A percentile compares a stretch with the other conserved stretches of the same genome.
These are phyloP conservation scores for Osmerus eperlanus DNA, from an alignment of 2,113 vertebrate species.

Conservation along the genomic window DNA sequence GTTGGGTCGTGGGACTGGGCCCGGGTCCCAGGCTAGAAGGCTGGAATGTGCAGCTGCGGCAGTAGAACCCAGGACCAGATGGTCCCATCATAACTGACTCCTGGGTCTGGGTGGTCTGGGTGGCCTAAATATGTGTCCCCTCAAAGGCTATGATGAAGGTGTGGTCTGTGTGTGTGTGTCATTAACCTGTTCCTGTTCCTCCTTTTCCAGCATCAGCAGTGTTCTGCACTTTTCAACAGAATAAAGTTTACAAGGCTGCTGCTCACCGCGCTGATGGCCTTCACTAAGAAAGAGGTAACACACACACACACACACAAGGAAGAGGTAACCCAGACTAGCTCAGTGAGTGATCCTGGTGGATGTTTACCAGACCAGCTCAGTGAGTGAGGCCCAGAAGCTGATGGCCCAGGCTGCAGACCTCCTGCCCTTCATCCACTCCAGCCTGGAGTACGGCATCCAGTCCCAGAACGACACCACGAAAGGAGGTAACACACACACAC, in stretches of 20 bases:
- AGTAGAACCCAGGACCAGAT: not conserved
- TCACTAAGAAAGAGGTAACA: conserved; percentile 86
- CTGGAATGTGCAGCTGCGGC: conserved; percentile 31
- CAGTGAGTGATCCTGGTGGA: not conserved
- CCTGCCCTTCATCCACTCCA: conserved; percentile 89
- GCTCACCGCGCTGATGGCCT: conserved; percentile 88
- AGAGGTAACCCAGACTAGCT: too few relatives aligned
- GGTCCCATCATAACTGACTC: conserved; percentile 20
- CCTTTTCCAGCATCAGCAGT: conserved; percentile 83
- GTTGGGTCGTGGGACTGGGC: not conserved
- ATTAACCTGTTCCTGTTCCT: conserved; percentile 10
- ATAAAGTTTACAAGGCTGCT: conserved; percentile 90
- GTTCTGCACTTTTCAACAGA: conserved; percentile 89
- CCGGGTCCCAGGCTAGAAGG: not conserved
- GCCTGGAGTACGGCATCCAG: conserved; percentile 91
- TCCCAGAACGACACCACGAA: conserved; percentile 98
- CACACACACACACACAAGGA: not conserved
- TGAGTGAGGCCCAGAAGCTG: conserved; percentile 94
- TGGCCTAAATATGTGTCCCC: conserved; percentile 4
- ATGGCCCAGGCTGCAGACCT: conserved; percentile 92
- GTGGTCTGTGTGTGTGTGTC: not conserved
- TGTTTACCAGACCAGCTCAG: conserved; percentile 84
- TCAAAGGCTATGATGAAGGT: too few relatives aligned
- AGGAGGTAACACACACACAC: conserved; percentile 77
- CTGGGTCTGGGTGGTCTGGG: conserved; percentile 21